Conservation (phyloP, 1,140 invertebrate genomes). For the Meloidogyne hapla region DNA sequence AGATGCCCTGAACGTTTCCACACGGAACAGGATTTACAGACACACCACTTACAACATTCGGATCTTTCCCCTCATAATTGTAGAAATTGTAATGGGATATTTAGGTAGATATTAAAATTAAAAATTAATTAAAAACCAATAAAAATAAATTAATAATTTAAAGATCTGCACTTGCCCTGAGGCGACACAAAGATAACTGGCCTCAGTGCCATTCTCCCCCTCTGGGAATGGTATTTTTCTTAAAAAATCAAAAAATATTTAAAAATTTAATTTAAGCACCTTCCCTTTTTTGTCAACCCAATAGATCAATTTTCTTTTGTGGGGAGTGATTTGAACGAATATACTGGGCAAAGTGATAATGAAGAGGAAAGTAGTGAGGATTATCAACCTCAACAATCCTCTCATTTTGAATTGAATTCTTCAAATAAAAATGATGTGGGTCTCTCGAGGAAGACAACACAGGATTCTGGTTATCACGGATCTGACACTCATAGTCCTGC, state of each 20-base stretch:
- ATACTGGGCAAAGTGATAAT: conserved; percentile 10
- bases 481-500: conserved; percentile 23
- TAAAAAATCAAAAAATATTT: not conserved
- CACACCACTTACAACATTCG: conserved; percentile 43
- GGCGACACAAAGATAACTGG: conserved; percentile 52
- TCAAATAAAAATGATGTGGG: not conserved
- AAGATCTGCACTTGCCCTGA: conserved; percentile 48
- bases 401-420: not conserved
- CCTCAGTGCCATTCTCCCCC: conserved; percentile 48
- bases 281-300: conserved; percentile 46
- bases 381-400: not conserved
- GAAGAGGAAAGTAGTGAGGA: conserved; percentile 4
- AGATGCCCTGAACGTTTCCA: conserved; percentile 49
- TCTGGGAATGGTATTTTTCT: conserved; percentile 38
- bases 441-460: conserved; percentile 11
- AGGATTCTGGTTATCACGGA: conserved; percentile 27
- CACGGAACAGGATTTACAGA: conserved; percentile 33
- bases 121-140: not conserved
- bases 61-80: conserved; percentile 51
- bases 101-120: conserved; percentile 18
- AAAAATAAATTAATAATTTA: not conserved
- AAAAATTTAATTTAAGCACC: conserved; percentile 38
- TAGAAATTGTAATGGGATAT: conserved; percentile 38
- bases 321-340: conserved; percentile 40
- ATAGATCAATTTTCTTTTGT: conserved; percentile 50